Conservation (phyloP, 37 sponge, comb jelly and placozoan species). For the Tethya wilhelma region DNA sequence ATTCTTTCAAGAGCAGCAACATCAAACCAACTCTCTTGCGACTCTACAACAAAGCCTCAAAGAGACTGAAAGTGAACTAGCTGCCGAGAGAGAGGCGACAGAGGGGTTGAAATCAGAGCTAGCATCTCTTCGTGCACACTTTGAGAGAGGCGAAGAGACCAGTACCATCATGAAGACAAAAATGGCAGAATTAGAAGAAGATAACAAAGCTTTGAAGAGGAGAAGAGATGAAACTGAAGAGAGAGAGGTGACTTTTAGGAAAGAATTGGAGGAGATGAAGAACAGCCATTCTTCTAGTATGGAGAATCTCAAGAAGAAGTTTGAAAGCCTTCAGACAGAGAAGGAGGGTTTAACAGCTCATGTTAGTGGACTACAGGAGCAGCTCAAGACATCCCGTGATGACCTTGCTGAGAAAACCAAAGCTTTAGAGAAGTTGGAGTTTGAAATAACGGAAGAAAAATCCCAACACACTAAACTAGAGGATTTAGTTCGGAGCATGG, state of each 20-base stretch:
- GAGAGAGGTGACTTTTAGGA: not conserved
- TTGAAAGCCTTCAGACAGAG: no score
- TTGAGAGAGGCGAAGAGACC: not conserved
- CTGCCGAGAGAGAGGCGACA: not conserved
- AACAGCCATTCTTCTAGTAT: no score
- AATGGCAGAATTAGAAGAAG: not conserved
- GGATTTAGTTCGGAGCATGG: no score
- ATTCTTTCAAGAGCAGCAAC: conserved; percentile 6
- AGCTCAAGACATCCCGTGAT: no score
- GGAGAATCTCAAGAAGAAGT: no score
- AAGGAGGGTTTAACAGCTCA: no score
- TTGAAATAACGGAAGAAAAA: no score
- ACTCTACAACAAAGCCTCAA: not conserved
- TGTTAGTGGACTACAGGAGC: no score
- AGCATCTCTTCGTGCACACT: not conserved
- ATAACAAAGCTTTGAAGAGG: not conserved
- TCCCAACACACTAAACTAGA: no score
- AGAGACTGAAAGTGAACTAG: no score
- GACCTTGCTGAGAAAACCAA: no score
- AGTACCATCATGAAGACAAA: not conserved
- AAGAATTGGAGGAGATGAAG: conserved; percentile 10
- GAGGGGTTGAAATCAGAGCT: not conserved
- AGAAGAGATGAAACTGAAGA: not conserved
- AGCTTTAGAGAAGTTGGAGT: no score
- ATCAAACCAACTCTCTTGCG: not conserved